Percentiles rank a stretch among this genome's conserved stretches.
These are phyloP conservation scores for Andrena dorsata DNA, from an alignment of 2,888 invertebrate species.

Conservation along the genomic window DNA sequence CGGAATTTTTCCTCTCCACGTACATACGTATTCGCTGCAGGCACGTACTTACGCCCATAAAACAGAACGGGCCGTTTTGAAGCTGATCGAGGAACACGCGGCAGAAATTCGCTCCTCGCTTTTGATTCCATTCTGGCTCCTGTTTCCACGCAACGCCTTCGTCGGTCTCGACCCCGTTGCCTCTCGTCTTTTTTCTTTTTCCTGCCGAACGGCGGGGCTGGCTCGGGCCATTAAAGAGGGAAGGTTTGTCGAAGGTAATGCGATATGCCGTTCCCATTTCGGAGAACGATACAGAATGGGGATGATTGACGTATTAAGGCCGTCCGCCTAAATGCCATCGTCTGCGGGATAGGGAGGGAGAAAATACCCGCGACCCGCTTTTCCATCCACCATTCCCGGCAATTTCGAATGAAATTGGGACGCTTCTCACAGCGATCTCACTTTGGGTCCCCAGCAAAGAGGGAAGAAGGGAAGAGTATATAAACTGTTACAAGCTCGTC, in stretches of 20 bases:
- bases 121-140: not conserved
- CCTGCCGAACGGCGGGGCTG: not conserved
- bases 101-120: no score
- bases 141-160: not conserved
- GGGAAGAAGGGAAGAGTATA: no score
- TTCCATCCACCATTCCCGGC: not conserved
- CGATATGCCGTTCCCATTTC: slow-evolving; percentile 23
- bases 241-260: slow-evolving; percentile 9
- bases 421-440: not conserved
- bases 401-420: not conserved
- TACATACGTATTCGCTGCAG: no score
- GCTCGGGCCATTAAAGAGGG: slow-evolving; percentile 14
- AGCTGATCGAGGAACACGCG: no score
- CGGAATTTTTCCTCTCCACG: no score
- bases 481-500: no score
- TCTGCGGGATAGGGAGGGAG: not conserved
- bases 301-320: slow-evolving; percentile 35
- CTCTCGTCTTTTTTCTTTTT: not conserved
- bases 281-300: slow-evolving; percentile 16
- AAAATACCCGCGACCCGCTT: not conserved
- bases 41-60: no score
- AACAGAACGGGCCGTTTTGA: no score
- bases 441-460: not conserved
- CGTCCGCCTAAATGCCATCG: slow-evolving; percentile 10
- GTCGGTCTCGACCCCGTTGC: not conserved